Conservation (phyloP, 1,140 invertebrate species). For the Metaphire vulgaris region DNA sequence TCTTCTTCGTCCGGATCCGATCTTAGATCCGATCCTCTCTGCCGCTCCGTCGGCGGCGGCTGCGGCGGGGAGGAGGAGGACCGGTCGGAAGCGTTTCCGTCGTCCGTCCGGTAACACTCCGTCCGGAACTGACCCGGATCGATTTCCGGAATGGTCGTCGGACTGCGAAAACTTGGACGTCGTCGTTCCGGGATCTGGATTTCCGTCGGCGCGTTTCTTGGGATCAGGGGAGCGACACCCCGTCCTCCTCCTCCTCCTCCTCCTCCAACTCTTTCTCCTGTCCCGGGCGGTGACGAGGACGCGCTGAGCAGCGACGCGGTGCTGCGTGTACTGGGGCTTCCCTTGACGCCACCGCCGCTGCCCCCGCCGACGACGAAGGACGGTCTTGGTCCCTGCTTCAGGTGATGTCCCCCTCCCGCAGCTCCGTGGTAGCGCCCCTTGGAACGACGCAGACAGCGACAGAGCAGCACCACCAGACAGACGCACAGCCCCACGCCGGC, state of each 20-base stretch:
- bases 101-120: neutral
- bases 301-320: neutral
- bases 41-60: neutral
- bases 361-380: neutral
- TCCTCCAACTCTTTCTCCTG: too few relatives aligned
- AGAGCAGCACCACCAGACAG: neutral
- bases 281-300: too few relatives aligned
- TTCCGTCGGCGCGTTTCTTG: neutral
- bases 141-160: neutral
- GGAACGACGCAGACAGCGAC: neutral
- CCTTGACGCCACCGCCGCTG: neutral
- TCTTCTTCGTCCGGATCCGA: constrained; percentile 1
- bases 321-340: neutral
- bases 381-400: neutral
- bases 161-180: neutral
- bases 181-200: constrained; percentile 13
- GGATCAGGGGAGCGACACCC: constrained; percentile 7
- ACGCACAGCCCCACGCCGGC: neutral
- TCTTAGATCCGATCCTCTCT: neutral
- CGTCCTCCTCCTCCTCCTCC: too few relatives aligned
- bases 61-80: neutral
- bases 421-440: neutral
- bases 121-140: neutral
- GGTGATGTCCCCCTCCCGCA: neutral
- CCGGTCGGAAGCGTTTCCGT: neutral